Base-by-base conservation (phyloP, 2,888 invertebrate species). In the Labia minor region DNA sequence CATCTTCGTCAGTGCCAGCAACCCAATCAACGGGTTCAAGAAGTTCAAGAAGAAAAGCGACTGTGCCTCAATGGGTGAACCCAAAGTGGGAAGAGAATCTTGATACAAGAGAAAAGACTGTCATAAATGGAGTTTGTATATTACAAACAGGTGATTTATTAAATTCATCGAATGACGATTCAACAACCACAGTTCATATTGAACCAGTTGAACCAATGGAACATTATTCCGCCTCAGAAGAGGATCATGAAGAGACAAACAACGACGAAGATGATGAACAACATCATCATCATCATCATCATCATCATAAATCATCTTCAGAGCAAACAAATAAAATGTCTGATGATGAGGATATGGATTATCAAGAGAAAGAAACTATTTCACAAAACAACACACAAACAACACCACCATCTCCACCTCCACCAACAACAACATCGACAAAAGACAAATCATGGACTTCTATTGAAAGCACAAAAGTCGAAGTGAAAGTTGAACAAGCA, bases 1-100 rank as follows among this genome's bases (percentile, higher is more conserved):
- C 66, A 70, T 71, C 72, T 37, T 70, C 71, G 65, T 66, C 71
- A 3, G 70, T 69, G 49, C 70, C 72, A 10, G 65, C 68, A 19
- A 71, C 77, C 1, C 73, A 74, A 72, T n/a, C n/a, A n/a, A 70
- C 72, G 69, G 20, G 69, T 69, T 66, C 70, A 67, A 77, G 86
- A 73, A 83, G 85, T 63, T 90, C 88, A 67, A 81, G 94, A 70
- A 84, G 96, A 74, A 97, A 97, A 81, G 94, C 95, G 0, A 95
- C 94, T 1, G 95, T 95, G 66, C 96, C 97, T 1, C 95, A 97
- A 79, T 95, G 96, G 94, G 94, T 96, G 2, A 95, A 95, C 78
- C 96, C 96, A 6, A 92, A 92, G 73, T 91, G 91, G 90, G 90
- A 89, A 75, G 81, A 81, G 65, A 62, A 65, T 26, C 63, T 64